phyloP scores from a whole-genome alignment of 2,888 invertebrate genomes.

The Lymantria monacha region DNA sequence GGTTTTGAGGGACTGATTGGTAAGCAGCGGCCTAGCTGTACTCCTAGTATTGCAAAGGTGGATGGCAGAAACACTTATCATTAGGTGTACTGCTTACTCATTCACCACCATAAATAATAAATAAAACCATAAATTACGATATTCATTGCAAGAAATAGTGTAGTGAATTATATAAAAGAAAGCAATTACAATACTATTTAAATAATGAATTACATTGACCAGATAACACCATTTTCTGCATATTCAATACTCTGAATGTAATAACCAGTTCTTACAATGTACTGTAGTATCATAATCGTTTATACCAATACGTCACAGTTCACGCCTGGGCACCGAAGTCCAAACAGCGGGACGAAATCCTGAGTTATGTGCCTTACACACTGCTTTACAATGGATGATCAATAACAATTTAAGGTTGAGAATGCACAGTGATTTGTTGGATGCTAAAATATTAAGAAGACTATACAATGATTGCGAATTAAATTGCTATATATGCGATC shows the following conservation, averaged over 20 bases:
- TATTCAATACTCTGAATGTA: constrained; percentile 5
- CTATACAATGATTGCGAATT: constrained; percentile 8
- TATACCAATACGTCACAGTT: constrained; percentile 41
- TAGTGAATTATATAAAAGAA: no score
- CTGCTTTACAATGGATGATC: constrained; percentile 65
- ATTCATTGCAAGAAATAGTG: no score
- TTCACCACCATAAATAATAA: no score
- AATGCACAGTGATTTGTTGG: constrained; percentile 56
- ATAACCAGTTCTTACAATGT: constrained; percentile 21
- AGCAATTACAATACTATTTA: background rate
- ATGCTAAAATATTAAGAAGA: constrained; percentile 22
- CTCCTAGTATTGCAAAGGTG: no score
- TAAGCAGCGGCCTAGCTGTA: no score
- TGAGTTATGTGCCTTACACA: constrained; percentile 56
- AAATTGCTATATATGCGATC: background rate
- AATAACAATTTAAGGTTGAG: constrained; percentile 72
- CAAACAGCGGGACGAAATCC: constrained; percentile 67
- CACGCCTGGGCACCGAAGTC: constrained; percentile 46
- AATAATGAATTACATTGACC: constrained; percentile 2
- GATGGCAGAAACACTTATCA: no score
- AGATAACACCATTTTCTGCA: constrained; percentile 8
- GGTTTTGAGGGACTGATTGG: no score
- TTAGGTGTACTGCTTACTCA: no score
- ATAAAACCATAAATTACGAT: no score
- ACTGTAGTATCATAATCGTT: constrained; percentile 32